Evolutionary conservation across 2,113 vertebrate species (phyloP).

Genomic region (Grallaria varia): DNA sequence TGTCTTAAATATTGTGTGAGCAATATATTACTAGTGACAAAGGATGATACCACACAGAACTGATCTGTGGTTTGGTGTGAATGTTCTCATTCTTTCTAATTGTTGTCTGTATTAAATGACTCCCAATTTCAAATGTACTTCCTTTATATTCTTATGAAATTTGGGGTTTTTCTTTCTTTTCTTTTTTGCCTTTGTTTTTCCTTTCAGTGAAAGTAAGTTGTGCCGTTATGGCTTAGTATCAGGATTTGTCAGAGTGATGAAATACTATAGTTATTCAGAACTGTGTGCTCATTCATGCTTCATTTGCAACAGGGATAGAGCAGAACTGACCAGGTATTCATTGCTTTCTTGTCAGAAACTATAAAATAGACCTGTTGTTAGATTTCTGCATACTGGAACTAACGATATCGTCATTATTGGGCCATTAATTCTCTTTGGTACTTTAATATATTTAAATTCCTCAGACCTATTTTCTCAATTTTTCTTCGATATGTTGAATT

Average conservation of each 20-base stretch:
- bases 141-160: background rate
- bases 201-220: background rate
- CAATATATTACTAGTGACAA: background rate
- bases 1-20: background rate
- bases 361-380: background rate
- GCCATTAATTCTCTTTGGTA: background rate
- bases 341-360: background rate
- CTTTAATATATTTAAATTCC: background rate
- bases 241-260: background rate
- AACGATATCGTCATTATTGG: background rate
- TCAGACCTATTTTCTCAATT: background rate
- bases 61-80: background rate
- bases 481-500: background rate
- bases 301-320: background rate
- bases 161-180: background rate
- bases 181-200: background rate
- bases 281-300: background rate
- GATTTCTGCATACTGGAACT: background rate
- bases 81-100: background rate
- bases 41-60: background rate
- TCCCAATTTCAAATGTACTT: background rate
- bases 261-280: background rate
- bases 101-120: background rate
- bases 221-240: background rate
- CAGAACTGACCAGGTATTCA: background rate